Evolutionary conservation across 2,113 vertebrate species (phyloP), one percentile per base, ranked within the genome.

Genomic region (Lophotis ruficrista): DNA sequence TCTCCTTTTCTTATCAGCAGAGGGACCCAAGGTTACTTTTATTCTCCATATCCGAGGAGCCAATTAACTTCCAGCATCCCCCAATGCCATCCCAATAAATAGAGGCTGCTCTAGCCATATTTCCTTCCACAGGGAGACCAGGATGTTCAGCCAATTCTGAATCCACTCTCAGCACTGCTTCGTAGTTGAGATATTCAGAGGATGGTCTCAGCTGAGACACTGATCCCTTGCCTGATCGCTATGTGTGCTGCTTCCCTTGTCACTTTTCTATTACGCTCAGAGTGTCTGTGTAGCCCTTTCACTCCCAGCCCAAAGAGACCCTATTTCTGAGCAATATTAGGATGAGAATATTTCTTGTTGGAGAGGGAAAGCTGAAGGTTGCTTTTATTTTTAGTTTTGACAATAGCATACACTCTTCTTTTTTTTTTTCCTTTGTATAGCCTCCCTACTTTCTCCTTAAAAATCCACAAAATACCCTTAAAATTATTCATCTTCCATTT

Each of bases 11-110:
- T 75, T 91, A 70, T 73, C 61, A 97, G 73, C 71, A 72, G 69
- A 54, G 71, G 65, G 31, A 80, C 37, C n/a, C 90, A 88, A 93
- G 81, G 87, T 86, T 94, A 69, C 69, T 50, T 96, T 95, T 89
- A 43, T 37, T 87, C 68, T 56, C 75, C 58, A 30, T 68, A 61
- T 90, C 89, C 0, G 0, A 94, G 64, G 61, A 89, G 35, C 48
- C 76, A 87, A 75, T 84, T 96, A 92, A 91, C 83, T 94, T 92
- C 61, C 72, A 91, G 61, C 28, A 68, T 85, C 35, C 27, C 33
- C 65, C 94, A 94, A 83, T 92, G 92, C 56, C 93, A 92, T 95
- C 80, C 88, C 90, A 97, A 95, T 96, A 97, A 96, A 95, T 62
- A 82, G 90, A 94, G 80, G 73, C 60, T 78, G 83, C 65, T 93